A percentile compares a stretch with the other conserved stretches of the same genome.
These are phyloP conservation scores for Conomelus anceps DNA, from an alignment of 2,888 invertebrate species.

Conservation along the genomic window DNA sequence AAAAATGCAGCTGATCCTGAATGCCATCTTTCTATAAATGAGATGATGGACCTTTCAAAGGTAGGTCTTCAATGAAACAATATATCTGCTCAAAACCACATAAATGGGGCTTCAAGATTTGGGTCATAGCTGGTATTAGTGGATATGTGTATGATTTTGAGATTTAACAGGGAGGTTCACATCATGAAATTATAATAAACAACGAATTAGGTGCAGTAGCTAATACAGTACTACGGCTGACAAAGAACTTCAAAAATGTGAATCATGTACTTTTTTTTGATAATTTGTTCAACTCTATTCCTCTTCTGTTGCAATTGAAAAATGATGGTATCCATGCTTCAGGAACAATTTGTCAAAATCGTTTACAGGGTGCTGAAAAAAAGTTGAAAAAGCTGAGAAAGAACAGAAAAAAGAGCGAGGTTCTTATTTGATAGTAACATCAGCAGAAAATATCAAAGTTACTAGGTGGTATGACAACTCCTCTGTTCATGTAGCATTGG, in stretches of 20 bases:
- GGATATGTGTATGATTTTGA: conserved; percentile 16
- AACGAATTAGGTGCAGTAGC: neutral
- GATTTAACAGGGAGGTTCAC: conserved; percentile 2
- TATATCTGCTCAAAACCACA: conserved; percentile 9
- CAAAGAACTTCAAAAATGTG: neutral
- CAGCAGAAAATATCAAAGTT: neutral
- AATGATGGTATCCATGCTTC: neutral
- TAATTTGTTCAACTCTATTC: conserved; percentile 1
- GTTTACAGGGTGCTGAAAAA: neutral
- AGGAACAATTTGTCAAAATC: neutral
- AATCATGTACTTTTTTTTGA: conserved; percentile 1
- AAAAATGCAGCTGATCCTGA: neutral
- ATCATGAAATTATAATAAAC: neutral
- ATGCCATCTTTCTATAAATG: conserved; percentile 5
- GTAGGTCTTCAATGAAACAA: neutral
- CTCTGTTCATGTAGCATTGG: neutral
- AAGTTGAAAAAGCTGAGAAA: neutral
- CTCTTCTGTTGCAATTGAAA: neutral
- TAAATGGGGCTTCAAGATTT: conserved; percentile 17
- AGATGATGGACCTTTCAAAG: conserved; percentile 16
- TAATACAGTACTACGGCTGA: neutral
- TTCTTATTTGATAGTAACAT: neutral
- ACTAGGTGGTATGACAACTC: neutral
- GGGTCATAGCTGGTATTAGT: neutral
- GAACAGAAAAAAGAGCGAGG: neutral